Conservation (phyloP, 2,113 vertebrate genomes). For the Todiramphus saurophagus region DNA sequence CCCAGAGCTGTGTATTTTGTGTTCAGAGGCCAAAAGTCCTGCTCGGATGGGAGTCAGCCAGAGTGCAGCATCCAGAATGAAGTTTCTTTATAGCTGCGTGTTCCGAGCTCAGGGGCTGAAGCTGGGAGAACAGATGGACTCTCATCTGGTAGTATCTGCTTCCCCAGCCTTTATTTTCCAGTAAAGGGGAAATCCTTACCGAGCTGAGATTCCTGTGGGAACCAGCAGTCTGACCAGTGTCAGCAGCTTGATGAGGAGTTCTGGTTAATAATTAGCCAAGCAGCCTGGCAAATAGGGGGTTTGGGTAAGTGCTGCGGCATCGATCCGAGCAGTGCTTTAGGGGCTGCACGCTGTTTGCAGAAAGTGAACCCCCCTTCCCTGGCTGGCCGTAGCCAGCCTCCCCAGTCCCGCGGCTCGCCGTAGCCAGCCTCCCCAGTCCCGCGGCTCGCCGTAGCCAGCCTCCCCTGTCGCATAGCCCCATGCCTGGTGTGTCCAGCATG, state of each 20-base stretch:
- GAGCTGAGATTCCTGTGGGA: neutral
- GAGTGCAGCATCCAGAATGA: neutral
- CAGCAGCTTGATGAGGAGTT: neutral
- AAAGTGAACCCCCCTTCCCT: neutral
- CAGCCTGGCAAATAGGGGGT: fast-evolving
- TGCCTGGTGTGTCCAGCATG: neutral
- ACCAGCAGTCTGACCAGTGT: neutral
- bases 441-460: neutral
- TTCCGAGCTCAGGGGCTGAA: neutral
- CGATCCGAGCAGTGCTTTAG: neutral
- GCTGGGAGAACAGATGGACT: neutral
- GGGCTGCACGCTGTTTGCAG: neutral
- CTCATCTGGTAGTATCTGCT: neutral
- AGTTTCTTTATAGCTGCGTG: neutral
- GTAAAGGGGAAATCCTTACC: neutral
- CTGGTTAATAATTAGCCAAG: neutral
- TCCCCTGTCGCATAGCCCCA: neutral
- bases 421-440: neutral
- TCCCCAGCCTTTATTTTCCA: neutral
- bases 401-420: neutral
- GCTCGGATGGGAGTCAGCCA: neutral
- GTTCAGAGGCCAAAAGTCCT: neutral
- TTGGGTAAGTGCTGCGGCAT: neutral
- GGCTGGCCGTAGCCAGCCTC: fast-evolving
- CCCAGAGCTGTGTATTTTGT: neutral